Conservation (phyloP, 2,888 invertebrate species). For the Dryocosmus kuriphilus region DNA sequence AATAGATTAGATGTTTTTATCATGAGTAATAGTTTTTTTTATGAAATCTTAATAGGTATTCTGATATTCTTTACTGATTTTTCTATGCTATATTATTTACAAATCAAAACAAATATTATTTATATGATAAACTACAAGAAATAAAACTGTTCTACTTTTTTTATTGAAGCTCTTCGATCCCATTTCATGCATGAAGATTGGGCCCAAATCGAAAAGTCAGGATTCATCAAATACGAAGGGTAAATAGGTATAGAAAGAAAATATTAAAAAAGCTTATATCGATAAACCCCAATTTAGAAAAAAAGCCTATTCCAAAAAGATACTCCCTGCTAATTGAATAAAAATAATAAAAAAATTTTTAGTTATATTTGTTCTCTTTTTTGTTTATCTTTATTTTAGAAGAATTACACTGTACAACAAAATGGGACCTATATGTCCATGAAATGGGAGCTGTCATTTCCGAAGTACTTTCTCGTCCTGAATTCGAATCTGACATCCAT, state of each 20-base stretch:
- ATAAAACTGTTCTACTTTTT: neutral
- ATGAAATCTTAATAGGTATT: no score
- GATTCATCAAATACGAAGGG: neutral
- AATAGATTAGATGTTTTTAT: no score
- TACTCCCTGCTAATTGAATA: neutral
- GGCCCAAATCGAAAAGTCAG: neutral
- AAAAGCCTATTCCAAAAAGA: neutral
- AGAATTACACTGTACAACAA: no score
- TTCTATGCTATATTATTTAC: no score
- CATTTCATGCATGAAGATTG: conserved; percentile 4
- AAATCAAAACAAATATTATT: no score
- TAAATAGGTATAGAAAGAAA: conserved; percentile 2
- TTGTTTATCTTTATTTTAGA: no score
- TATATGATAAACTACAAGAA: neutral
- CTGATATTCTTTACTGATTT: no score
- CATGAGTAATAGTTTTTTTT: no score
- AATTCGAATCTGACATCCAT: no score
- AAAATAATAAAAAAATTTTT: neutral
- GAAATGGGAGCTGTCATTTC: no score
- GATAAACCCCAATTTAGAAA: neutral
- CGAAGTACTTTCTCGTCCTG: no score
- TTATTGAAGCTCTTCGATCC: neutral
- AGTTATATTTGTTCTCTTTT: neutral
- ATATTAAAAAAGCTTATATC: neutral
- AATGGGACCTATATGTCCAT: no score